Percentiles rank a stretch among this genome's conserved stretches.
Evolutionary conservation across 1,140 invertebrate species (phyloP).

Genomic region (Ctenoplectra terminalis): DNA sequence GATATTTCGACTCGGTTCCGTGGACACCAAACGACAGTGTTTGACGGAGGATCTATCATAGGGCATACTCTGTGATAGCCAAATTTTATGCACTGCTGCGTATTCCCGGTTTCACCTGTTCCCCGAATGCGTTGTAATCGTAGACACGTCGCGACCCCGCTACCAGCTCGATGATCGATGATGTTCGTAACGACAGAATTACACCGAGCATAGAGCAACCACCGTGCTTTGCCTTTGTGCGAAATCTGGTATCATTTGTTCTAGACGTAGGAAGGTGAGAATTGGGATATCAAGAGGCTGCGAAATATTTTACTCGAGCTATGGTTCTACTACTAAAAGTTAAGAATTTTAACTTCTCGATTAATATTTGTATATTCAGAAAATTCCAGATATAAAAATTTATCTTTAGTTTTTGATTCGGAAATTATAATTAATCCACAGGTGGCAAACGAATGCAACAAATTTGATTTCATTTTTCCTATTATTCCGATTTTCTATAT

Average conservation of each 20-base stretch:
- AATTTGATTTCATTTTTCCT: neutral
- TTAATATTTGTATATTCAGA: too few species aligned
- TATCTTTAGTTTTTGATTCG: neutral
- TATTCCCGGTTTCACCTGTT: slow-evolving; percentile 53
- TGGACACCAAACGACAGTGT: slow-evolving; percentile 37
- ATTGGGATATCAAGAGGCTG: too few species aligned
- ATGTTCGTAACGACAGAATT: slow-evolving; percentile 1
- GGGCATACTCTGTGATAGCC: slow-evolving; percentile 49
- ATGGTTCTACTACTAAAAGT: too few species aligned
- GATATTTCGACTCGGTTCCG: slow-evolving; percentile 43
- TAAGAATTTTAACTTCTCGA: neutral
- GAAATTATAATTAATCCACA: too few species aligned
- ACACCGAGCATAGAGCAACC: neutral
- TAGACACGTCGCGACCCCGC: neutral
- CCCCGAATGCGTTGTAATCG: slow-evolving; percentile 40
- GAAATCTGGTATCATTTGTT: neutral
- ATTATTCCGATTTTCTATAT: too few species aligned
- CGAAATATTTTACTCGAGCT: neutral
- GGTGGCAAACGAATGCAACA: neutral
- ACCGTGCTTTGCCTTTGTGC: neutral
- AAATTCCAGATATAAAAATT: too few species aligned
- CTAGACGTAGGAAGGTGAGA: too few species aligned
- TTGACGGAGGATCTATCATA: slow-evolving; percentile 29
- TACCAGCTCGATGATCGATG: slow-evolving; percentile 45
- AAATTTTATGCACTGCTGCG: slow-evolving; percentile 64